A percentile compares a stretch with the other conserved stretches of the same genome.
Evolutionary conservation across 2,888 invertebrate genomes (phyloP).

Genomic region (Yponomeuta malinellus): DNA sequence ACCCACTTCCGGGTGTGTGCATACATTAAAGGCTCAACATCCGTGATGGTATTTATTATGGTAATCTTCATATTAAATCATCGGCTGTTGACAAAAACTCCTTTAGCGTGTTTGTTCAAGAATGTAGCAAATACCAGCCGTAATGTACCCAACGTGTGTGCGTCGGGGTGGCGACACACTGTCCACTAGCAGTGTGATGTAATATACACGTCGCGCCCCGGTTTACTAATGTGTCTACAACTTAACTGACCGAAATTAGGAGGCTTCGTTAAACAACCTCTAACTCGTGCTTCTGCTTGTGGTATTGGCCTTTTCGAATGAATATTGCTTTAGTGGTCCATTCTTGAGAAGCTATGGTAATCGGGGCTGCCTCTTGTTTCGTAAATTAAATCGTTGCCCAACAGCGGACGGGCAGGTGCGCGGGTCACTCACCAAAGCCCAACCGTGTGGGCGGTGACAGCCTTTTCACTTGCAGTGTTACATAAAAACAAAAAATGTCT

Average conservation of each 20-base stretch:
- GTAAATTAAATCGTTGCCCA: conserved; percentile 29
- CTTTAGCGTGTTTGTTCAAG: background rate
- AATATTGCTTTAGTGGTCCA: background rate
- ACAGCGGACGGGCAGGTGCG: conserved; percentile 17
- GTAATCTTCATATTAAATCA: conserved; percentile 4
- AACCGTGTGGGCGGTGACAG: conserved; percentile 7
- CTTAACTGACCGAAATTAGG: conserved; percentile 24
- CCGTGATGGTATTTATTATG: background rate
- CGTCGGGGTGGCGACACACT: conserved; percentile 21
- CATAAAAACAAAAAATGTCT: conserved; percentile 4
- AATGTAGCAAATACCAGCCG: background rate
- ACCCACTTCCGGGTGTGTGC: conserved; percentile 48
- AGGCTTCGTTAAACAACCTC: background rate
- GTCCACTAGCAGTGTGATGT: conserved; percentile 31
- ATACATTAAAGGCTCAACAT: conserved; percentile 23
- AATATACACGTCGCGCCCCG: conserved; percentile 31
- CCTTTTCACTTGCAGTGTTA: background rate
- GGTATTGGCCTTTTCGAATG: background rate
- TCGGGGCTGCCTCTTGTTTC: conserved; percentile 24
- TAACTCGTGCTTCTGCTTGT: background rate
- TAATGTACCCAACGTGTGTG: conserved; percentile 19
- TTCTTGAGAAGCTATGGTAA: conserved; percentile 5
- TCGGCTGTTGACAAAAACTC: background rate
- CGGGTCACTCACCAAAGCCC: conserved; percentile 21
- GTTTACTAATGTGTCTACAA: conserved; percentile 39